Evolutionary conservation across 2,888 invertebrate genomes (phyloP), one percentile per base, ranked within the genome.

Genomic region (Brachynemurus nebulosus): DNA sequence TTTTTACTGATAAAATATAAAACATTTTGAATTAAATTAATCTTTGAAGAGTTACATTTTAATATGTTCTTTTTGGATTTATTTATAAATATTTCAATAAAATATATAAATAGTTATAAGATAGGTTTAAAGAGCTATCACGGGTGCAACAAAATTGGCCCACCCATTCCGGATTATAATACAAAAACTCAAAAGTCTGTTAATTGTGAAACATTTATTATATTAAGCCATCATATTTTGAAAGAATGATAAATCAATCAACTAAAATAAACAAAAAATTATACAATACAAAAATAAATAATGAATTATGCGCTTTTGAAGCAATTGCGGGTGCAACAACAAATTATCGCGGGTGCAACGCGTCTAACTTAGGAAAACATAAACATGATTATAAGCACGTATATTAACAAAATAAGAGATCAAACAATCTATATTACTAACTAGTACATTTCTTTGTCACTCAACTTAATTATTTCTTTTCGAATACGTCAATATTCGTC

Each of bases 401-500:
- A 50, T 41, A 50, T 45, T 44, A 49, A 49, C 30, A 20, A 50
- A 48, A 50, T 47, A 25, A 42, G 48, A 48, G 48, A 47, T 49
- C 44, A 47, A 37, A n/a, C 43, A 8, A 25, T 25, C 8, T 8
- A 21, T 38, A 43, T 46, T 38, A 44, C 43, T 30, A 44, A 48
- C 23, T 46, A 25, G 27, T 25, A 25, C 11, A 25, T 11, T 25
- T 25, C 11, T 34, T 50, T 46, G 49, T 50, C 39, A 25, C 38
- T 47, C 47, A 43, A 42, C 25, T 48, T 50, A 46, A 45, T 50
- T 49, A 51, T 50, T 50, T 51, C 44, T 51, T 52, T 48, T 48
- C 17, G 47, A 48, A 52, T 48, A 50, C 45, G 45, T 50, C 46
- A 50, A 49, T 50, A 50, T 34, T 45, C 27, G 42, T 39, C 44